Evolutionary conservation across 2,888 invertebrate species (phyloP).

Genomic region (Dendrolimus houi): DNA sequence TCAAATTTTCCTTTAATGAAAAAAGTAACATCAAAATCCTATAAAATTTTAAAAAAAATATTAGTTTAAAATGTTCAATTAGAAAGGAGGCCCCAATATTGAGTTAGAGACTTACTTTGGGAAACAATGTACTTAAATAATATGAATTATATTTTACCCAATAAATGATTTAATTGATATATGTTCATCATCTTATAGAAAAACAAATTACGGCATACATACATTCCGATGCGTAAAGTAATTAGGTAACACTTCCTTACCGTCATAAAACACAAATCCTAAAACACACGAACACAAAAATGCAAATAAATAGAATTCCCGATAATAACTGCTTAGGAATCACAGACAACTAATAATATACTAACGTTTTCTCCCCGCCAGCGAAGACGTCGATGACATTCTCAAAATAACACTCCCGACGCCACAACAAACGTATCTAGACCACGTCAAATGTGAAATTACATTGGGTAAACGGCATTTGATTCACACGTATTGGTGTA

Average conservation of each 20-base stretch:
- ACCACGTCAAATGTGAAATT: constrained; percentile 47
- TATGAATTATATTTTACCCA: too few species aligned
- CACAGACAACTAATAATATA: constrained; percentile 36
- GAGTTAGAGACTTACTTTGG: too few species aligned
- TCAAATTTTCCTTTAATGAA: too few species aligned
- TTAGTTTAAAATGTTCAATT: too few species aligned
- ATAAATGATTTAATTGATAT: background rate
- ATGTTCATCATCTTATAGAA: background rate
- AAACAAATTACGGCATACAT: background rate
- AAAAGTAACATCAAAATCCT: too few species aligned
- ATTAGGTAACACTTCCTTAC: background rate
- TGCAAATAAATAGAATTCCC: background rate
- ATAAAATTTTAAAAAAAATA: too few species aligned
- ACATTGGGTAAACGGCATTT: constrained; percentile 49
- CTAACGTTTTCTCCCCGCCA: constrained; percentile 61
- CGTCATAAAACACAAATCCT: constrained; percentile 7
- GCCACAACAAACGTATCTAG: constrained; percentile 37
- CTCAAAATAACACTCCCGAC: constrained; percentile 39
- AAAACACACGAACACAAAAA: background rate
- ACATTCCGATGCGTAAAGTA: background rate
- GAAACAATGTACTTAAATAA: too few species aligned
- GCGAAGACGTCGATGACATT: constrained; percentile 62
- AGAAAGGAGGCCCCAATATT: too few species aligned
- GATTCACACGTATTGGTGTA: constrained; percentile 39
- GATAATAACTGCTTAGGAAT: background rate